A percentile compares a stretch with the other conserved stretches of the same genome.
Evolutionary conservation across 2,888 invertebrate species (phyloP).

Genomic region (Hyles lineata): DNA sequence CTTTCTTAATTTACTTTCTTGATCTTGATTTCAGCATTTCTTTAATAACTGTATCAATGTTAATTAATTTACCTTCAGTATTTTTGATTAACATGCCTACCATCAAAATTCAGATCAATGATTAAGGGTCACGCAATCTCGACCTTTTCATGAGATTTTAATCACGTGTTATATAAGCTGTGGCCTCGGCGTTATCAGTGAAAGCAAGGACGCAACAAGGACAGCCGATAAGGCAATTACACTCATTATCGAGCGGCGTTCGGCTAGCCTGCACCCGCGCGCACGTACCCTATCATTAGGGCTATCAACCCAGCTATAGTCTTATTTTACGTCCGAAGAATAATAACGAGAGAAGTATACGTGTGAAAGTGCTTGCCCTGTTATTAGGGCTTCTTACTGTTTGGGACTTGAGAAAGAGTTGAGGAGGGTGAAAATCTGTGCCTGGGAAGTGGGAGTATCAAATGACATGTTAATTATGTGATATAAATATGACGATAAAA

Average conservation of each 20-base stretch:
- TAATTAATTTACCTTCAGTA: background rate
- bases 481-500: no score
- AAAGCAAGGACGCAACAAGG: constrained; percentile 82
- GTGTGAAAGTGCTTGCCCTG: background rate
- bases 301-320: background rate
- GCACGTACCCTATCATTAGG: constrained; percentile 31
- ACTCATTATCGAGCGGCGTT: constrained; percentile 66
- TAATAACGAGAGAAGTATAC: background rate
- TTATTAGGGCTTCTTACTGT: background rate
- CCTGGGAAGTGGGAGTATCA: no score
- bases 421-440: no score
- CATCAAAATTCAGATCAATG: constrained; percentile 60
- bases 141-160: constrained; percentile 57
- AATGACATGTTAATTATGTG: no score
- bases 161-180: constrained; percentile 64
- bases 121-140: constrained; percentile 52
- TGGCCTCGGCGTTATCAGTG: constrained; percentile 77
- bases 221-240: constrained; percentile 74
- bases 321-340: background rate
- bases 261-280: constrained; percentile 48
- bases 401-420: background rate
- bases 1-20: background rate
- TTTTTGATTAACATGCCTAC: constrained; percentile 32
- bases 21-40: background rate
- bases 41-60: no score